Conservation (phyloP, 2,888 invertebrate genomes). For the Maniola hyperantus region DNA sequence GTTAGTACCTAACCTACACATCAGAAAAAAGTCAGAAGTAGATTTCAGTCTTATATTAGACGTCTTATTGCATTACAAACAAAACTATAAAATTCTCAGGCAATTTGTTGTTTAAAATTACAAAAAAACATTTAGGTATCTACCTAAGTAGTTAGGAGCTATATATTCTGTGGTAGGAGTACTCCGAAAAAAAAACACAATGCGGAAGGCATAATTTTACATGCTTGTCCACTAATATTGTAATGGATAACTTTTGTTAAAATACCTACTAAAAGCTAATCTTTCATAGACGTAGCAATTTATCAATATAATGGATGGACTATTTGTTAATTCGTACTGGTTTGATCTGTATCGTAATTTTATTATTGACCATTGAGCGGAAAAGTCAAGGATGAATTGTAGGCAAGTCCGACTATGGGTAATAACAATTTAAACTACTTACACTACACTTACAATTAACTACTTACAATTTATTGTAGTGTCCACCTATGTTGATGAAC, state of each 20-base stretch:
- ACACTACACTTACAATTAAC: background rate
- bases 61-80: too few species aligned
- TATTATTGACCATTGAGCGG: constrained; percentile 16
- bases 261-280: background rate
- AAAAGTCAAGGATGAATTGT: constrained; percentile 25
- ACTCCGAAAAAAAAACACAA: too few species aligned
- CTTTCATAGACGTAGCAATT: constrained; percentile 17
- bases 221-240: background rate
- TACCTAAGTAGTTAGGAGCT: too few species aligned
- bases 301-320: constrained; percentile 30
- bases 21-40: too few species aligned
- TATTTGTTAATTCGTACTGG: constrained; percentile 26
- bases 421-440: background rate
- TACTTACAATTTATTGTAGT: too few species aligned
- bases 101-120: too few species aligned
- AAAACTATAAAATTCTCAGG: too few species aligned
- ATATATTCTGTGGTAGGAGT: too few species aligned
- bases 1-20: too few species aligned
- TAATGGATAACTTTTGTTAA: background rate
- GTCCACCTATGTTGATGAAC: too few species aligned
- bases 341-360: constrained; percentile 25
- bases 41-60: too few species aligned
- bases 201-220: constrained; percentile 8
- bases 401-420: background rate
- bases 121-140: too few species aligned